Evolutionary conservation across 2,113 vertebrate genomes (phyloP), one percentile per base, ranked within the genome.

Genomic region (Urocitellus parryii): DNA sequence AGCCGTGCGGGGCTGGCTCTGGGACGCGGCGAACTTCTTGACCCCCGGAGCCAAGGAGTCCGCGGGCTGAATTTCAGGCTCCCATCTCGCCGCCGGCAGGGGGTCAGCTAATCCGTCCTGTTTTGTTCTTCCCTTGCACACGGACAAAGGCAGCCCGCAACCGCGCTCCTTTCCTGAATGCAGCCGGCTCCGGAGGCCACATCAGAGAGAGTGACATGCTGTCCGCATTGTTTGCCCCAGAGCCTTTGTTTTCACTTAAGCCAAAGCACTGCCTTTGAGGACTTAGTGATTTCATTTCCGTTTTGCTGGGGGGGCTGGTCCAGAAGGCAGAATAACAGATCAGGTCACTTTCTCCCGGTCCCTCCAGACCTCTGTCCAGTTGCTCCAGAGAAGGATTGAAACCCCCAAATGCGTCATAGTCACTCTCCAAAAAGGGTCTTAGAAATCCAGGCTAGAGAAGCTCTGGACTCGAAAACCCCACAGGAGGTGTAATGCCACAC

Each of bases 201-300:
- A 91, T 81, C 88, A 67, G 56, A 90, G 79, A 97, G 72, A 1
- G 53, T 8, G 83, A 78, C 91, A 77, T 29, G 90, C 94, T 94
- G 93, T 94, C 91, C 0, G 5, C 84, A 93, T 96, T 95, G 96
- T 97, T 94, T 96, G 96, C 63, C n/a, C 0, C 32, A 80, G 56
- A 95, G 58, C 17, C 94, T 97, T 82, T 96, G 95, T 90, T 97
- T 90, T 91, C 84, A 16, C 95, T 93, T 56, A 68, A 88, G 87
- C 87, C 91, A 2, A 86, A 68, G 79, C 79, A 11, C 17, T 39
- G 73, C 74, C 72, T 94, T 67, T 63, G 81, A 97, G 89, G 79
- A 51, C 85, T 90, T 56, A 20, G 89, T 65, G 83, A 80, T 89
- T 94, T 95, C 37, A 27, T 74, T 95, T 93, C 80, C 12, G 25